Conservation (phyloP, 2,888 invertebrate genomes). For the Chymomyza procnemis region DNA sequence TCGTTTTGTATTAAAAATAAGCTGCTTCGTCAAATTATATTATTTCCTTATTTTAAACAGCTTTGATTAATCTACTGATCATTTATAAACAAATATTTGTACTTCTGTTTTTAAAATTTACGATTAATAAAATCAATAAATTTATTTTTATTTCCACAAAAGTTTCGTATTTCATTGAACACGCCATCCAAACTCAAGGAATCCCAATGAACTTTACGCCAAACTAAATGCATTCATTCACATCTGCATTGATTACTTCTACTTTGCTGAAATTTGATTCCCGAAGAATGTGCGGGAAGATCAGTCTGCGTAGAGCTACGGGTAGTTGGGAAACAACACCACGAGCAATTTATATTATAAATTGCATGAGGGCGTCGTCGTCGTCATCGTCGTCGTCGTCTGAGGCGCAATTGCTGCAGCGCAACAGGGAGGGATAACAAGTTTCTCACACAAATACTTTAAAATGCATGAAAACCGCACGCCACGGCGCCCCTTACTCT, state of each 20-base stretch:
- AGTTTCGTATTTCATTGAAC: neutral
- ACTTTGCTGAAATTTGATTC: neutral
- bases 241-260: neutral
- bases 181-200: neutral
- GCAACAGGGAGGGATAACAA: slow-evolving; percentile 15
- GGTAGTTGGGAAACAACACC: neutral
- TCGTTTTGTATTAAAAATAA: no score
- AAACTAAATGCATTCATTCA: neutral
- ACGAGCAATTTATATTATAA: neutral
- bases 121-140: neutral
- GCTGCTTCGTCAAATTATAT: no score
- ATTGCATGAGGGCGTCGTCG: slow-evolving; percentile 42
- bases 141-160: neutral
- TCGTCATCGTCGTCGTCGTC: no score
- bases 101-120: neutral
- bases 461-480: slow-evolving; percentile 40
- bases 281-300: slow-evolving; percentile 54
- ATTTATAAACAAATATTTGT: neutral
- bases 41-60: no score
- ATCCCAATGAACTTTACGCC: neutral
- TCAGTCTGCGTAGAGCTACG: slow-evolving; percentile 6
- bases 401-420: slow-evolving; percentile 18
- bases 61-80: no score
- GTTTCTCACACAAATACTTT: slow-evolving; percentile 42
- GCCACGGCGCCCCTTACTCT: neutral